Evolutionary conservation across 2,888 invertebrate species (phyloP).

Genomic region (Drosophila tanythrix): DNA sequence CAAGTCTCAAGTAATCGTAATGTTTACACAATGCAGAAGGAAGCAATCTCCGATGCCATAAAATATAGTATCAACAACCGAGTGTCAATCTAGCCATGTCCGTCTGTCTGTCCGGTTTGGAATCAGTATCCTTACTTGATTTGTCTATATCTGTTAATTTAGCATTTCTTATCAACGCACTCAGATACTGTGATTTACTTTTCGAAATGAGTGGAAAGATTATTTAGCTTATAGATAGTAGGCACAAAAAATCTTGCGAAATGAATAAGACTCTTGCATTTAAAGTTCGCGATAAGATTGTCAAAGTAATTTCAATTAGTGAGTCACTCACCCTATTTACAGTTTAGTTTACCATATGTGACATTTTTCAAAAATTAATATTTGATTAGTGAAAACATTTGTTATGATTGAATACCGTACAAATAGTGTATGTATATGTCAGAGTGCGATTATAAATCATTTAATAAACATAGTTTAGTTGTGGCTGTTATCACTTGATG

Average conservation of each 20-base stretch:
- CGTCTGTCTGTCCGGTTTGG: neutral
- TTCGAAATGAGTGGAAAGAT: neutral
- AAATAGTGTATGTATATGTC: neutral
- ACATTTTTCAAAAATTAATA: neutral
- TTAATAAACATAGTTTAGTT: neutral
- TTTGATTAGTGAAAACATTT: neutral
- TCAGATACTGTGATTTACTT: neutral
- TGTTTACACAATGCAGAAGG: no score
- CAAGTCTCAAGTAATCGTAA: neutral
- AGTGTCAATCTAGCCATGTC: neutral
- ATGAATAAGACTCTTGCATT: no score
- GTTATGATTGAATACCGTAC: neutral
- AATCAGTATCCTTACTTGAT: no score
- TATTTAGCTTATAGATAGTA: no score
- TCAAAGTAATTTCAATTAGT: neutral
- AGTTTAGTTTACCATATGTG: neutral
- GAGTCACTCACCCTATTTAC: neutral
- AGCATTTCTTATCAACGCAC: neutral
- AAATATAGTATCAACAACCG: neutral
- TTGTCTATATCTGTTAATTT: no score
- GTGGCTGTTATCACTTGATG: conserved; percentile 19
- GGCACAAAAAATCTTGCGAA: neutral
- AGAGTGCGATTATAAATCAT: neutral
- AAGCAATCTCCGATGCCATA: neutral
- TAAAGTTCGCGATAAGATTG: neutral